Evolutionary conservation across 1,140 invertebrate species (phyloP).

Genomic region (Acromyrmex charruanus): DNA sequence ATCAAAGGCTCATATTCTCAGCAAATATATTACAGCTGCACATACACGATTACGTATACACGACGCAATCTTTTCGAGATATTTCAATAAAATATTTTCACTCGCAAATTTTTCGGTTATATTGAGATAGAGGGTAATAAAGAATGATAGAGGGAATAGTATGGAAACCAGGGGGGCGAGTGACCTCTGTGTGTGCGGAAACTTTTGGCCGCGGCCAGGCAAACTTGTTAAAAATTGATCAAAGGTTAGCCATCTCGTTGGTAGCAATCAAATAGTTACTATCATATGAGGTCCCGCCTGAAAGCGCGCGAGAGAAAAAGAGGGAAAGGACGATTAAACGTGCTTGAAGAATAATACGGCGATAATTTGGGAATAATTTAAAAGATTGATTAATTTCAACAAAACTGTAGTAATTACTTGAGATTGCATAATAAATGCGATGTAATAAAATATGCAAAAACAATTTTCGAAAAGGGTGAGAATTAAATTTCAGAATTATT

Average conservation of each 20-base stretch:
- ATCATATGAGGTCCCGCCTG: conserved; percentile 25
- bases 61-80: neutral
- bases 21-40: conserved; percentile 6
- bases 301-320: conserved; percentile 28
- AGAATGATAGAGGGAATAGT: conserved; percentile 38
- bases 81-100: conserved; percentile 23
- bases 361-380: neutral
- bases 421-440: neutral
- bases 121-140: conserved; percentile 40
- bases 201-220: conserved; percentile 44
- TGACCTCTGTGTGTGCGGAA: conserved; percentile 13
- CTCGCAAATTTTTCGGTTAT: conserved; percentile 37
- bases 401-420: neutral
- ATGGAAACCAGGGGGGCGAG: conserved; percentile 4
- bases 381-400: neutral
- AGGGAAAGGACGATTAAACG: conserved; percentile 51
- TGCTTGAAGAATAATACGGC: neutral
- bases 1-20: conserved; percentile 20
- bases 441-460: neutral
- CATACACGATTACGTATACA: neutral
- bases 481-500: neutral
- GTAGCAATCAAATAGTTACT: conserved; percentile 57
- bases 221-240: conserved; percentile 66
- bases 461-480: neutral
- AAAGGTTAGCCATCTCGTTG: conserved; percentile 57